Conservation (phyloP, 1,140 invertebrate species). For the Oryzaephilus surinamensis region DNA sequence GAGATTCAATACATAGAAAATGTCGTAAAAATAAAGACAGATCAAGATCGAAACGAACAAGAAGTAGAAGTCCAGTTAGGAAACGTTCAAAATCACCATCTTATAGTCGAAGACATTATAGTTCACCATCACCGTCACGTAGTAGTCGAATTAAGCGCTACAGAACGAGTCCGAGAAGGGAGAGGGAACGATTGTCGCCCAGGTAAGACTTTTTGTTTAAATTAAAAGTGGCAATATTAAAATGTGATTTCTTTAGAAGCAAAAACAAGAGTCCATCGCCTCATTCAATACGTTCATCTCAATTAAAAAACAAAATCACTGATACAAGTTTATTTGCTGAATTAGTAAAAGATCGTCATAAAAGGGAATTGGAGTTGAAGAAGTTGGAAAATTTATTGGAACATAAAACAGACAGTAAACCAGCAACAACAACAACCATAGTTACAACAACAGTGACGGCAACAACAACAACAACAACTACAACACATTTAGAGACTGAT, state of each 20-base stretch:
- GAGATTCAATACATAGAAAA: not conserved
- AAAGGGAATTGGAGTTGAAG: constrained; percentile 60
- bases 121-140: constrained; percentile 23
- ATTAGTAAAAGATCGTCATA: constrained; percentile 73
- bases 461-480: not conserved
- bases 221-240: too few species aligned
- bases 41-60: too few species aligned
- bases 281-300: constrained; percentile 30
- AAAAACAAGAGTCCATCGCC: constrained; percentile 29
- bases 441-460: constrained; percentile 5
- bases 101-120: constrained; percentile 27
- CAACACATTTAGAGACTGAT: not conserved
- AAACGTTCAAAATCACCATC: constrained; percentile 36
- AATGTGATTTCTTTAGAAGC: not conserved
- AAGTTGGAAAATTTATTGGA: constrained; percentile 55
- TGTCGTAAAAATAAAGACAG: too few species aligned
- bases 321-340: constrained; percentile 82
- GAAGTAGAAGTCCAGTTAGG: constrained; percentile 24
- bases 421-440: constrained; percentile 6
- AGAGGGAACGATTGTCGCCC: constrained; percentile 22
- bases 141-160: constrained; percentile 25
- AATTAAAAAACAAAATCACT: constrained; percentile 46
- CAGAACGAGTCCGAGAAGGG: constrained; percentile 31
- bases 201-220: constrained; percentile 11
- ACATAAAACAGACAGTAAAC: constrained; percentile 32